phyloP scores from a whole-genome alignment of 2,113 vertebrate species.

The Platichthys flesus region DNA sequence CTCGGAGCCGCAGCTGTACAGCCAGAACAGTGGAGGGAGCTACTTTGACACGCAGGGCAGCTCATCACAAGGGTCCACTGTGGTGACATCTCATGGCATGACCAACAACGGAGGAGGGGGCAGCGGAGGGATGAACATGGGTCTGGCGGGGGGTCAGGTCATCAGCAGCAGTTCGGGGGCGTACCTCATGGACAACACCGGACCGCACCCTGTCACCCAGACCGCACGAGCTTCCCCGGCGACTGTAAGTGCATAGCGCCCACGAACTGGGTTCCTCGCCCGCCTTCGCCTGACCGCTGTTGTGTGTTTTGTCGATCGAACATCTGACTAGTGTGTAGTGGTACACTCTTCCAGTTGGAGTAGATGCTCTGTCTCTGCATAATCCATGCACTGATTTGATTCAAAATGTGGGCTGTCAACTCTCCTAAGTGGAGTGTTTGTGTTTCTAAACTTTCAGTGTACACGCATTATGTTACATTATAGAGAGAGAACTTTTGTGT shows the following conservation, averaged over 20 bases:
- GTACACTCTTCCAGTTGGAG: not conserved
- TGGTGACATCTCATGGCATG: slow-evolving; percentile 93
- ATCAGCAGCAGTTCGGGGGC: slow-evolving; percentile 85
- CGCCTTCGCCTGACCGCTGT: slow-evolving; percentile 7
- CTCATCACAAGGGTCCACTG: slow-evolving; percentile 91
- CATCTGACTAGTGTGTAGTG: not conserved
- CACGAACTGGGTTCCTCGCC: not conserved
- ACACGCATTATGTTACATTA: not conserved
- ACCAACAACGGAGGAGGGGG: slow-evolving; percentile 91
- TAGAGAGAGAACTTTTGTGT: not conserved
- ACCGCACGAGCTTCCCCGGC: slow-evolving; percentile 88
- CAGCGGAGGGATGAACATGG: slow-evolving; percentile 88
- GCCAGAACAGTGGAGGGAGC: slow-evolving; percentile 89
- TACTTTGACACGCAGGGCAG: slow-evolving; percentile 94
- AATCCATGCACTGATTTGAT: slow-evolving; percentile 7
- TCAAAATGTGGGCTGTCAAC: not conserved
- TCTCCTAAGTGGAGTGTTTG: not conserved
- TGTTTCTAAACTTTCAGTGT: not conserved
- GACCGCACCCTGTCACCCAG: slow-evolving; percentile 90
- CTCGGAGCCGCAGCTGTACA: slow-evolving; percentile 93
- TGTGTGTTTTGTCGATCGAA: slow-evolving; percentile 3
- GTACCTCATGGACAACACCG: slow-evolving; percentile 85
- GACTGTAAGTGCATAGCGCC: slow-evolving; percentile 77
- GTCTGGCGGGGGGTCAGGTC: slow-evolving; percentile 86
- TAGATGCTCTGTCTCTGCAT: slow-evolving; percentile 15